Evolutionary conservation across 2,797 vertebrate species (phyloP), one percentile per base, ranked within the genome.

Genomic region (Hydrolagus colliei): DNA sequence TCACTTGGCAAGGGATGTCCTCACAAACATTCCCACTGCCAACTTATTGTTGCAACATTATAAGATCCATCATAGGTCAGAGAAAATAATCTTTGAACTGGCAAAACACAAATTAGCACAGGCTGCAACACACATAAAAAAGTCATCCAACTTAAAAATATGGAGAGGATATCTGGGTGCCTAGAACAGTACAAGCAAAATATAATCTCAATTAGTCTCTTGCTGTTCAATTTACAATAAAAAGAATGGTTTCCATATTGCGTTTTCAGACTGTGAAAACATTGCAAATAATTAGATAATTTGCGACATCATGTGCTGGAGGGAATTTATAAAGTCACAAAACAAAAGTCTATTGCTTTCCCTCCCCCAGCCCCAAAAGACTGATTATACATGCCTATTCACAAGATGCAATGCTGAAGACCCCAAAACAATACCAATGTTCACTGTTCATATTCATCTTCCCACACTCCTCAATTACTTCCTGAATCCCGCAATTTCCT

Each of bases 1-100:
- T 41, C 9, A 84, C 11, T 68, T 84, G 65, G 9, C 27, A 68
- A 18, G 27, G 20, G 27, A 67, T 65, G 78, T 27, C 22, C 35
- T 72, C 72, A 11, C 72, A 73, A 32, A 73, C 11, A 76, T 76
- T 22, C 74, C 74, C 6, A 8, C 20, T 35, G 27, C 0, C 63
- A 20, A 84, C 11, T 35, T 84, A 65, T 27, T 52, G 12, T 9
- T 71, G 27, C 18, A 41, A 84, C 32, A 20, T 9, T 41, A 32
- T 9, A 20, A 86, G n/a, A 73, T 59, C 86, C 85, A 59, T 86
- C 85, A 80, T 68, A 87, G 84, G 82, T 87, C 87, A 89, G 87
- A 88, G 87, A 89, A 89, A 90, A 41, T 84, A 82, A 90, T 80
- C 86, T 86, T 86, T 14, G 52, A 87, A 87, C 87, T 90, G 89